Evolutionary conservation across 2,888 invertebrate genomes (phyloP).

Genomic region (Tetropium fuscum): DNA sequence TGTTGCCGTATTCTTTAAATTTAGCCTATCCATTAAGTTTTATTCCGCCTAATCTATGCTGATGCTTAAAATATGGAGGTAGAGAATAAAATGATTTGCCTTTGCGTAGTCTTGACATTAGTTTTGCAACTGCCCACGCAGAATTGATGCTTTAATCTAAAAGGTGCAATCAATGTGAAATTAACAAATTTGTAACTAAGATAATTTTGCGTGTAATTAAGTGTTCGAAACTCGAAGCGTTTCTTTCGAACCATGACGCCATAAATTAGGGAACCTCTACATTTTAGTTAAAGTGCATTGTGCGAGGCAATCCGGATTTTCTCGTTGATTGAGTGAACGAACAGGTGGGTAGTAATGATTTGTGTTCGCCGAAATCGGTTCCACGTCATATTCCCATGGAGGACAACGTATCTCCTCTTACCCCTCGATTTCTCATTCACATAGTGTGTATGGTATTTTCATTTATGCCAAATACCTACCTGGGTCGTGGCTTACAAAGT

Average conservation of each 20-base stretch:
- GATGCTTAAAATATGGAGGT: too few species aligned
- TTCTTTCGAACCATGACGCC: constrained; percentile 60
- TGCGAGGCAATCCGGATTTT: constrained; percentile 47
- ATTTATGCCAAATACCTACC: too few species aligned
- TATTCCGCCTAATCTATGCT: too few species aligned
- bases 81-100: too few species aligned
- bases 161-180: constrained; percentile 56
- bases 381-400: constrained; percentile 34
- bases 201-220: constrained; percentile 66
- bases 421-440: too few species aligned
- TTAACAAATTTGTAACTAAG: constrained; percentile 60
- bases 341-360: constrained; percentile 52
- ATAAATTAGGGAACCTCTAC: constrained; percentile 56
- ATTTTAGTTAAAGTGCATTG: constrained; percentile 52
- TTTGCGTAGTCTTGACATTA: too few species aligned
- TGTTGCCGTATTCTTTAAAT: too few species aligned
- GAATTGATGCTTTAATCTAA: constrained; percentile 41
- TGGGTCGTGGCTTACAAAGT: too few species aligned
- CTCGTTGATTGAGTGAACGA: constrained; percentile 48
- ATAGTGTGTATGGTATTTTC: too few species aligned
- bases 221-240: constrained; percentile 60
- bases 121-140: constrained; percentile 9
- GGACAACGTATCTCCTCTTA: neutral
- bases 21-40: too few species aligned
- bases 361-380: constrained; percentile 46